phyloP scores from a whole-genome alignment of 2,113 vertebrate species.

The Orcinus orca region DNA sequence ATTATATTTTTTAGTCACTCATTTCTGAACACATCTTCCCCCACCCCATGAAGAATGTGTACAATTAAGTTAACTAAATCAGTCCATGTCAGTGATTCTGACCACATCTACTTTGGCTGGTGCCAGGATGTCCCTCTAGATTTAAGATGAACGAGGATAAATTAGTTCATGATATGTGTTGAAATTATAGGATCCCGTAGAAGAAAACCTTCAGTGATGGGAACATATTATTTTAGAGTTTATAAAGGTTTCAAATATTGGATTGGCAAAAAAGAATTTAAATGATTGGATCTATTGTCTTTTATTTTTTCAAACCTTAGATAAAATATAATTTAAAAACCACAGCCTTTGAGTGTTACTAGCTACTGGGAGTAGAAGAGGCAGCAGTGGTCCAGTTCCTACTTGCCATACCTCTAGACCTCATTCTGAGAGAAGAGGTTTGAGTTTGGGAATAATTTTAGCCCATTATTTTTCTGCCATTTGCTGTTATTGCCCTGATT shows the following conservation, averaged over 20 bases:
- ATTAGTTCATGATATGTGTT: background rate
- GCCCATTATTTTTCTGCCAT: background rate
- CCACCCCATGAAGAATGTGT: background rate
- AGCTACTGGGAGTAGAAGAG: background rate
- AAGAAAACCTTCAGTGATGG: conserved; percentile 22
- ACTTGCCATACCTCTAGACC: background rate
- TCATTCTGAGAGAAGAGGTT: background rate
- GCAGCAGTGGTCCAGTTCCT: background rate
- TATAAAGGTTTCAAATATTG: background rate
- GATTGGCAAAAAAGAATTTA: background rate
- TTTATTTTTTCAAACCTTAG: background rate
- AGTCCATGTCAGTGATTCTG: background rate
- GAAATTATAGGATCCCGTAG: background rate
- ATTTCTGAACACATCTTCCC: background rate
- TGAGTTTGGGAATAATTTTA: background rate
- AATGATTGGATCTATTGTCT: background rate
- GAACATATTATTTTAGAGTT: conserved; percentile 10
- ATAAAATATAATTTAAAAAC: background rate
- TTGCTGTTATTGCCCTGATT: background rate
- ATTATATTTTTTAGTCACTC: background rate
- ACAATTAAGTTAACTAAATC: background rate
- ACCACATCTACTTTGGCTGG: background rate
- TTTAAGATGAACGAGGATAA: background rate
- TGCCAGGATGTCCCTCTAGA: background rate
- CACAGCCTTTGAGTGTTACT: background rate